phyloP scores from a whole-genome alignment of 2,797 vertebrate genomes.

The Melanotaenia nigrans region DNA sequence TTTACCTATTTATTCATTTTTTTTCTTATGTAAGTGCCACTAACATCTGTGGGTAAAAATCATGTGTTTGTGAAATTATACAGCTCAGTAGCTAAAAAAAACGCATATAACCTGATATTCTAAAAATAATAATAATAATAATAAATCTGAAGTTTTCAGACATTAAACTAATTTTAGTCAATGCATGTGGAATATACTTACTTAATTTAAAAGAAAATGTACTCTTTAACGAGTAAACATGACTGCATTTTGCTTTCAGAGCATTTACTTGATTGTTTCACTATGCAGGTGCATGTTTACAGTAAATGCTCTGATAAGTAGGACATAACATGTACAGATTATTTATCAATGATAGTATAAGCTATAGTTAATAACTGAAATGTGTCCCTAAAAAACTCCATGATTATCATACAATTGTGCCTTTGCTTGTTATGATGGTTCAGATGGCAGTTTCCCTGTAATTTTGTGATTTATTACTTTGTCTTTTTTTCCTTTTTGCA shows the following conservation, averaged over 20 bases:
- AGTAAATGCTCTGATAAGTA: conserved; percentile 8
- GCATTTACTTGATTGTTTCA: conserved; percentile 11
- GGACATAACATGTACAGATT: background rate
- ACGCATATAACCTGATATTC: background rate
- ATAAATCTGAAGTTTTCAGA: background rate
- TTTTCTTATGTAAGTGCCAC: background rate
- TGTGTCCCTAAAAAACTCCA: background rate
- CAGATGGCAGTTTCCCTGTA: conserved; percentile 22
- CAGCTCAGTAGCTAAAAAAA: background rate
- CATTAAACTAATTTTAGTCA: background rate
- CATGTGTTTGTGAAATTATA: background rate
- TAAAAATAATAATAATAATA: too few species aligned
- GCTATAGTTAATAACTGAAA: conserved; percentile 9
- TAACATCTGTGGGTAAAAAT: background rate
- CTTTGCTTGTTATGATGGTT: conserved; percentile 34
- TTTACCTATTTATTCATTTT: background rate
- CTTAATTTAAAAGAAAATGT: background rate
- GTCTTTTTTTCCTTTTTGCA: conserved; percentile 23
- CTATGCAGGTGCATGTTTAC: background rate
- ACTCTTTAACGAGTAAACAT: background rate
- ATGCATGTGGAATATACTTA: background rate
- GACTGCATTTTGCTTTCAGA: background rate
- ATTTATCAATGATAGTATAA: background rate
- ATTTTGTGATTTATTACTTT: conserved; percentile 5
- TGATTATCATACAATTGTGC: background rate